Percentiles rank a stretch among this genome's conserved stretches.
phyloP scores from a whole-genome alignment of 2,888 invertebrate species.

The Gymnosoma rotundatum region DNA sequence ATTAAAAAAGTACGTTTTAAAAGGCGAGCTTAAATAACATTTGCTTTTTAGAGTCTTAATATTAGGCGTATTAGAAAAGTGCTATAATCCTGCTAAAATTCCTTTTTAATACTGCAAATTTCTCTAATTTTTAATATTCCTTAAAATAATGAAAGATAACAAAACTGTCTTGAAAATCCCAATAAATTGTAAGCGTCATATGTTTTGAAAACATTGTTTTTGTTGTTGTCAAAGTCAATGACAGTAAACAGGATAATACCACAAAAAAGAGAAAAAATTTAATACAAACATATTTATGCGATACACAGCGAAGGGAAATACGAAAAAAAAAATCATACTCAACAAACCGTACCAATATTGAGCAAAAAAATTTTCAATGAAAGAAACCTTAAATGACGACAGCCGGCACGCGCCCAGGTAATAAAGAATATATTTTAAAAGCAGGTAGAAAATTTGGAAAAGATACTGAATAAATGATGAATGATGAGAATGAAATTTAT shows the following conservation, averaged over 20 bases:
- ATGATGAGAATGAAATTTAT: conserved; percentile 18
- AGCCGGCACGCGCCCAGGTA: conserved; percentile 79
- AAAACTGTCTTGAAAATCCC: conserved; percentile 53
- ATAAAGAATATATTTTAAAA: conserved; percentile 48
- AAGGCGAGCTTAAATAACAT: too few relatives aligned
- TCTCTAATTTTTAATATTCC: conserved; percentile 2
- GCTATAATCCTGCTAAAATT: conserved; percentile 15
- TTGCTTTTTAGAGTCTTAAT: background rate
- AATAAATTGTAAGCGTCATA: conserved; percentile 67
- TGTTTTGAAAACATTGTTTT: conserved; percentile 56
- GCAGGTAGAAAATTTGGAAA: conserved; percentile 35
- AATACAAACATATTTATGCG: conserved; percentile 5
- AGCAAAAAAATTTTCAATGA: conserved; percentile 16
- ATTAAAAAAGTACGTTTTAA: too few relatives aligned
- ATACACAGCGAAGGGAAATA: conserved; percentile 24
- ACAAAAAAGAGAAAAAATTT: conserved; percentile 25
- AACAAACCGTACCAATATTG: conserved; percentile 36
- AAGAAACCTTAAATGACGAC: conserved; percentile 75
- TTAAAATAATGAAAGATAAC: background rate
- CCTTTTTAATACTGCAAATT: conserved; percentile 32
- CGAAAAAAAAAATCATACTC: conserved; percentile 35
- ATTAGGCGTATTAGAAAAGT: background rate
- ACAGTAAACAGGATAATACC: conserved; percentile 68
- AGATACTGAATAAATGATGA: conserved; percentile 6
- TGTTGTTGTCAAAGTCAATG: conserved; percentile 68